phyloP scores from a whole-genome alignment of 2,113 vertebrate species.

The Syngnathus typhle region DNA sequence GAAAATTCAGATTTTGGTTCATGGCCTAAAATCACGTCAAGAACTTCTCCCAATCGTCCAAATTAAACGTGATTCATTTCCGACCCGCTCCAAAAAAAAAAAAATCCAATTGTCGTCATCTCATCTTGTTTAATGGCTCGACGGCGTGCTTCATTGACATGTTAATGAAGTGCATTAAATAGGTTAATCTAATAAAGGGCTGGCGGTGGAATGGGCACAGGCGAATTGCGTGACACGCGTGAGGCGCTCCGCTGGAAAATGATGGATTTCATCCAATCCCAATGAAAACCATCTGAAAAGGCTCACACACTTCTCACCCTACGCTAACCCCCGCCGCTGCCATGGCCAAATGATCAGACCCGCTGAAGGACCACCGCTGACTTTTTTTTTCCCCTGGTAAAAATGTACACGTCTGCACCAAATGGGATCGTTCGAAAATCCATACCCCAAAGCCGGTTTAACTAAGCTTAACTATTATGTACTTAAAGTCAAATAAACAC shows the following conservation, averaged over 20 bases:
- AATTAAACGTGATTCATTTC: not conserved
- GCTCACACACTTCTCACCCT: not conserved
- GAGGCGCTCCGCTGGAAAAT: constrained; percentile 39
- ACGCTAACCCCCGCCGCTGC: not conserved
- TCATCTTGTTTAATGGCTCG: constrained; percentile 25
- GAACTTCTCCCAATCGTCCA: not conserved
- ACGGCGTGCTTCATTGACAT: constrained; percentile 30
- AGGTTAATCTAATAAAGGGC: constrained; percentile 50
- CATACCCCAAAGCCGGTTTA: too few relatives aligned
- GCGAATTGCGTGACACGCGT: constrained; percentile 30
- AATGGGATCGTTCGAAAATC: not conserved
- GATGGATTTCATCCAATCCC: constrained; percentile 33
- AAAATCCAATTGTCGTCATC: constrained; percentile 3
- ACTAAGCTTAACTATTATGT: not conserved
- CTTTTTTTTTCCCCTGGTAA: too few relatives aligned
- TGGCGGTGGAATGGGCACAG: constrained; percentile 29
- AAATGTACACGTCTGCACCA: not conserved
- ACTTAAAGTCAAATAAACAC: not conserved
- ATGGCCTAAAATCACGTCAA: not conserved
- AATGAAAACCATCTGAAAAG: constrained; percentile 11
- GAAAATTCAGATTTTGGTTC: not conserved
- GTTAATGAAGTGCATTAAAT: constrained; percentile 48
- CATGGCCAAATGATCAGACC: not conserved
- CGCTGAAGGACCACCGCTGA: not conserved
- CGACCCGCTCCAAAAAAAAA: not conserved